Base-by-base conservation (phyloP, 2,888 invertebrate species). In the Pristionchus entomophagus region DNA sequence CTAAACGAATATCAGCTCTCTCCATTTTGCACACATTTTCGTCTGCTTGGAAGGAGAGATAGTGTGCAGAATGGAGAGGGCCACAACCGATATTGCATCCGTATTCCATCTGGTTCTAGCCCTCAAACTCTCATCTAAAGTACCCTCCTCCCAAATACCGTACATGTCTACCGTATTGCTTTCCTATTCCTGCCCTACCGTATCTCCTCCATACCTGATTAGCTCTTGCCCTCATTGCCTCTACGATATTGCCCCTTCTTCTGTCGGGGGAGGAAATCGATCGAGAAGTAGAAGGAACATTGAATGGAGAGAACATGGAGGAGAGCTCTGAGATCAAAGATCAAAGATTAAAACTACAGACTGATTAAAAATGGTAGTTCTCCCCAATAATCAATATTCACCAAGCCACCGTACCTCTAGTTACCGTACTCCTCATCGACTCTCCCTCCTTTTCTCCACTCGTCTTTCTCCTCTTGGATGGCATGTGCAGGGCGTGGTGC, bases 401-500 rank as follows among this genome's bases (percentile, higher is more conserved):
- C n/a, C n/a, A n/a, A n/a, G n/a, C 22, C 19, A 38, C 45, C 73
- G 14, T 73, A 73, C 73, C 73, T 73, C 41, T 73, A 19, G n/a
- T n/a, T 29, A 35, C 35, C 8, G 12, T 73, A 38, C n/a, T 51
- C 17, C 35, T 49, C n/a, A n/a, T n/a, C n/a, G n/a, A n/a, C n/a
- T n/a, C n/a, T 80, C 78, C 78, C 26, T 80, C 78, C 19, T 45
- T 8, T 35, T 73, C 73, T n/a, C 5, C 5, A 22, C 5, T 22
- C 14, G 19, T 35, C 19, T 26, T 80, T n/a, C n/a, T n/a, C n/a
- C n/a, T n/a, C n/a, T n/a, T n/a, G n/a, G n/a, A n/a, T n/a, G 78
- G 78, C 78, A 80, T 80, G 4, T 19, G 78, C 6, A 6, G 12
- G 5, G 78, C 78, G 19, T 80, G 78, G 51, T 80, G 78, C 51